Base-by-base conservation (phyloP, 2,888 invertebrate species). In the Lithodes maja region DNA sequence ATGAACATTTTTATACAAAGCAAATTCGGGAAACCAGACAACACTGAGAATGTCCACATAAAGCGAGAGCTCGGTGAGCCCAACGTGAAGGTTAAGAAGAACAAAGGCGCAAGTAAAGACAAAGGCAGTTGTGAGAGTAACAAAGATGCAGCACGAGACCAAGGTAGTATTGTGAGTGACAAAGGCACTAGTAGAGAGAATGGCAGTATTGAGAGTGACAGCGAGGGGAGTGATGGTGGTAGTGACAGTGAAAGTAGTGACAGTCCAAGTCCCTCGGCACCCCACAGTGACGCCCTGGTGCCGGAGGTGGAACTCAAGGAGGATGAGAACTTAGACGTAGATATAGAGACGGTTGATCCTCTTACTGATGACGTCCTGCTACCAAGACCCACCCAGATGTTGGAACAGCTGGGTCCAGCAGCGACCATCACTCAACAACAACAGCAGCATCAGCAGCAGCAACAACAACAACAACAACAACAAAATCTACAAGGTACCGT, bases 1-100 rank as follows among this genome's bases (percentile, higher is more conserved):
- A 89, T 89, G 88, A 89, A 89, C 75, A 85, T 89, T 7, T 89
- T 89, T 74, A 82, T 89, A 71, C 88, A 89, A 74, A 84, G 75
- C 53, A 89, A 89, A 75, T 89, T 89, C 81, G 88, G 88, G 12
- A 89, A 85, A 85, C 85, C 84, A 61, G 80, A 81, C 33, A 85
- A 52, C 53, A 3, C 52, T 33, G 85, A 33, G 33, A 50, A 50
- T 68, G 61, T 88, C 17, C 80, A 89, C 9, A 85, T 89, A 5
- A 89, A 89, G 49, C 74, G 85, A 54, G 88, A 89, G 77, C 17
- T 17, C 85, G 85, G 74, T 74, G 88, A 89, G 52, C 88, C 84
- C 0, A 52, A 74, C 12, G 2, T 85, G 3, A 84, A 85, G 52
- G 68, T 50, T 1, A 85, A 85, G 68, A 85, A 89, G 33, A 81